Base-by-base conservation (phyloP, 2,888 invertebrate species). In the Erynnis tages region DNA sequence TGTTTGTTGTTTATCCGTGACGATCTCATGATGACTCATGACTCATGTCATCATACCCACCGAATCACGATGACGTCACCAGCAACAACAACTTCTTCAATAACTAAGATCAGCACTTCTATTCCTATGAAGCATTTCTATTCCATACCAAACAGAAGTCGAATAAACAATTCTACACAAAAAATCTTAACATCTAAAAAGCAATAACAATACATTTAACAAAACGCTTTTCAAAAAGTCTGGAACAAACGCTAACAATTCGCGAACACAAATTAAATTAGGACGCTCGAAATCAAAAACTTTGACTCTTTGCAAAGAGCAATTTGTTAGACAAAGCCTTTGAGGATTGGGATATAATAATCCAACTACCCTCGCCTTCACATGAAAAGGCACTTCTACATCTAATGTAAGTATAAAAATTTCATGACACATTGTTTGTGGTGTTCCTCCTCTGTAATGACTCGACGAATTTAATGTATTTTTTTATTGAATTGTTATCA, bases 301-400 rank as follows among this genome's bases (percentile, higher is more conserved):
- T 48, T 48, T 48, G 38, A 40, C 29, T 21, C 40, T 23, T 48
- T 30, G 21, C 38, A 30, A 48, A 29, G 29, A 38, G 37, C 48
- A 48, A 40, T 48, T 48, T 48, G 38, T 48, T 17, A 40, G 48
- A 48, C 38, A 48, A 48, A 48, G 48, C 21, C 48, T 48, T 38
- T 40, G 40, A 10, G 34, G 34, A 43, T 35, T 49, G 34, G 13
- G 21, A 50, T 50, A 50, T 50, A 50, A 50, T 50, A 50, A 50
- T 50, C 29, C 19, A 7, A n/a, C 10, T 48, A 21, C 29, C 30
- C 29, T 21, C 19, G 19, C 7, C 10, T 29, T 48, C 19, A 27
- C 13, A 17, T 8, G 8, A 8, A 17, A 37, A 27, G 25, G 4
- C 35, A 37, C 19, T 5, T 19, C 21, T 19, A 19, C 4, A 2